These are phyloP conservation scores for Corythaeola cristata DNA, from an alignment of 2,113 vertebrate species.

Conservation along the genomic window DNA sequence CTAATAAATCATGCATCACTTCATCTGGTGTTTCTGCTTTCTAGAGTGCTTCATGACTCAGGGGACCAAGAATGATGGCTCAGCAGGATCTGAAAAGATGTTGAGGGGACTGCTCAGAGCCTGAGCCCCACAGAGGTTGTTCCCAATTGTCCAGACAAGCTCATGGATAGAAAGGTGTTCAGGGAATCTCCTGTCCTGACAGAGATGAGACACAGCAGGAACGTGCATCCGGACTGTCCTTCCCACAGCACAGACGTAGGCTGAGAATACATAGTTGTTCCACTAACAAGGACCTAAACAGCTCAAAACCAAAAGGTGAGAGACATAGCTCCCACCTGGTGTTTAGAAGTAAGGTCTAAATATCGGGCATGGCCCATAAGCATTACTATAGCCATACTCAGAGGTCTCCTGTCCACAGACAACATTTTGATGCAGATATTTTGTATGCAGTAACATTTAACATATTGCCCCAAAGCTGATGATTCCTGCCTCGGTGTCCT, in stretches of 20 bases:
- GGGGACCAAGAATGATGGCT: neutral
- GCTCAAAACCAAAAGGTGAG: neutral
- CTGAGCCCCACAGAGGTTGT: neutral
- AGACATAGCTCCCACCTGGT: neutral
- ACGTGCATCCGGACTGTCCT: neutral
- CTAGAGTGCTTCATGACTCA: rapidly evolving
- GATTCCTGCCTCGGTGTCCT: neutral
- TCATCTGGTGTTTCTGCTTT: neutral
- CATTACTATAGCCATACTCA: rapidly evolving
- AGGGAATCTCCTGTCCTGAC: neutral
- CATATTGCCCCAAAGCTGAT: neutral
- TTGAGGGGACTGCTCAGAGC: neutral
- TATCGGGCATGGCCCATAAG: neutral
- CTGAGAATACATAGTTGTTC: neutral
- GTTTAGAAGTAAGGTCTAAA: neutral
- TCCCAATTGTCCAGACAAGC: neutral
- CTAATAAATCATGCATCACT: neutral
- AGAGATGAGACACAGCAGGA: neutral
- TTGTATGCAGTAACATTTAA: neutral
- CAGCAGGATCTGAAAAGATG: neutral
- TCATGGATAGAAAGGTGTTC: neutral
- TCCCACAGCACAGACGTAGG: neutral
- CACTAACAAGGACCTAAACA: neutral
- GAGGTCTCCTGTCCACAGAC: neutral
- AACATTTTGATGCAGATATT: rapidly evolving